Evolutionary conservation across 2,113 vertebrate species (phyloP), one percentile per base, ranked within the genome.

Genomic region (Pelobates fuscus): DNA sequence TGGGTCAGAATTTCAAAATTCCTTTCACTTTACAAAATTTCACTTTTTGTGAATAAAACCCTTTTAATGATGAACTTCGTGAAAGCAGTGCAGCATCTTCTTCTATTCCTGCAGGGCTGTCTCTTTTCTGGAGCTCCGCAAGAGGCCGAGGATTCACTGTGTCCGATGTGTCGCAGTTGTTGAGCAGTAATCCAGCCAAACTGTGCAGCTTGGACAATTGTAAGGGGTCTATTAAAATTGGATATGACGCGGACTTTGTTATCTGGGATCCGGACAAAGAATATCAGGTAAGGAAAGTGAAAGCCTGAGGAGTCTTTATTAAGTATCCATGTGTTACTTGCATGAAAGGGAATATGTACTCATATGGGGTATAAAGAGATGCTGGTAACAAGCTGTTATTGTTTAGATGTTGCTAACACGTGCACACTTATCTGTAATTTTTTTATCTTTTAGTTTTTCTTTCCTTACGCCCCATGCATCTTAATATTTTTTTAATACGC

Each of bases 121-220:
- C 92, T 72, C 83, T 93, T 78, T 93, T 94, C 84, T 93, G 91
- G 92, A 92, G 83, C 26, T 85, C 88, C 66, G 92, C 92, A 67
- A 84, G 82, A 44, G 66, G 72, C 66, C 84, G 85, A 73, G 92
- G 89, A 23, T 92, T 94, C 55, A 82, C 84, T 23, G 75, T 93
- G 71, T 55, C 73, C 41, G 90, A 93, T 15, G 81, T 90, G 29
- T 87, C 82, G 57, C 83, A 82, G 64, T 81, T 93, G 29, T 80
- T 94, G 66, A 90, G 91, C 84, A 76, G 60, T 69, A 88, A 86
- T 58, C 87, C 92, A 17, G 89, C 91, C 37, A 83, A 84, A 71
- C 85, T 93, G 27, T 91, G 90, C 78, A 14, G 81, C 27, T 85
- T 94, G 15, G 88, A 85, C 52, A 24, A 80, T 63, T 77, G 65